Base-by-base conservation (phyloP, 1,140 invertebrate species). In the Thaumatotibia leucotreta region DNA sequence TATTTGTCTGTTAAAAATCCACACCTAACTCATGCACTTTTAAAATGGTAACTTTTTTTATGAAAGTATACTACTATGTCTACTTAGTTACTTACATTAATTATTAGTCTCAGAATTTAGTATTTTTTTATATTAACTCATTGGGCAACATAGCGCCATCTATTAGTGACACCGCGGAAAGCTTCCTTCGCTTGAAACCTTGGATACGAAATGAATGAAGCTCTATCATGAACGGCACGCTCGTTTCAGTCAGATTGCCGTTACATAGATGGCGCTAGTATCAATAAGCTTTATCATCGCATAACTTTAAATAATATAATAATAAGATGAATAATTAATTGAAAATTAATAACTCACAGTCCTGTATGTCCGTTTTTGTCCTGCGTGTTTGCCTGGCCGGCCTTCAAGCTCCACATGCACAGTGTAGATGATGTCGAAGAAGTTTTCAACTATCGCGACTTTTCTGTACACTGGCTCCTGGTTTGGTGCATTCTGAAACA, bases 341-440 rank as follows among this genome's bases (percentile, higher is more conserved):
- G n/a, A 10, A 61, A 63, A 68, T 35, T 54, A 67, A 5, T 32
- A 45, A 94, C 96, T 96, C 92, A 99, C 98, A 81, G 97, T 98
- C 92, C 97, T 93, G 90, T 98, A 99, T 0, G 98, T 99, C 63
- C 97, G 93, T 82, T 99, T 99, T 83, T 99, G 98, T 33, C 98
- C 98, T 10, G 97, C 98, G 84, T 99, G 98, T 90, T 98, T 97
- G 52, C 96, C 97, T 68, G 96, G 95, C 78, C 96, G 93, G 72
- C 97, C 97, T 86, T 96, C 97, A 70, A 97, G 93, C 83, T 98
- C 97, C 31, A 98, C 97, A 84, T 99, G 98, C 14, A 98, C 97
- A 20, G 95, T 96, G 92, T 98, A 98, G 74, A 99, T 99, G 69
- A 99, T 99, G 83, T 98, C 96, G 85, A 98, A 99, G 92, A 99